A percentile compares a stretch with the other conserved stretches of the same genome.
phyloP scores from a whole-genome alignment of 2,888 invertebrate species.

The Meliscaeva auricollis region DNA sequence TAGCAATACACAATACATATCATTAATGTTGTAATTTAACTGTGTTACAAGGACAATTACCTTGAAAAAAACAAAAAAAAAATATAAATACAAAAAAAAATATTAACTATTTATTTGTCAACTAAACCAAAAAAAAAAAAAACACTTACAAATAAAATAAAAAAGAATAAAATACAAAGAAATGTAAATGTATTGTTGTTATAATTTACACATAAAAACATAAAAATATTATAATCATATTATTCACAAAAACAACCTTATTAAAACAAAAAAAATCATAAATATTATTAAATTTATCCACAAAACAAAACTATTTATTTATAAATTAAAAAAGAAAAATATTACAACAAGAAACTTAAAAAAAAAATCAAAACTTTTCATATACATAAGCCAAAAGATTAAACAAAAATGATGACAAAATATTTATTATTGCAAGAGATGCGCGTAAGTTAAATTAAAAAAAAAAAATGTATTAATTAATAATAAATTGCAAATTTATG shows the following conservation, averaged over 20 bases:
- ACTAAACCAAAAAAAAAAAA: constrained; percentile 43
- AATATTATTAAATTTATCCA: constrained; percentile 54
- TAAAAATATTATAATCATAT: constrained; percentile 45
- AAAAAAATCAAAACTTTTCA: constrained; percentile 40
- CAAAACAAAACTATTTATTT: constrained; percentile 64
- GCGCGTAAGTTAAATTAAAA: constrained; percentile 55
- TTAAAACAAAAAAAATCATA: constrained; percentile 38
- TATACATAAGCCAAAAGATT: constrained; percentile 59
- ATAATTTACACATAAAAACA: constrained; percentile 65
- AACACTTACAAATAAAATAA: constrained; percentile 38
- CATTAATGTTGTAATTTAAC: constrained; percentile 84
- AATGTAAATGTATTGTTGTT: constrained; percentile 79
- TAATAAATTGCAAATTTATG: constrained; percentile 61
- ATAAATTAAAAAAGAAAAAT: constrained; percentile 42
- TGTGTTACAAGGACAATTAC: constrained; percentile 79
- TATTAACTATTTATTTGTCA: constrained; percentile 54
- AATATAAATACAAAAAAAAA: constrained; percentile 39
- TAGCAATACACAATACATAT: constrained; percentile 84
- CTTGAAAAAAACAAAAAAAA: constrained; percentile 74
- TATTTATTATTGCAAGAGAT: constrained; percentile 56
- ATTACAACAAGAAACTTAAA: constrained; percentile 30
- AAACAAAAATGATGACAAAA: constrained; percentile 1
- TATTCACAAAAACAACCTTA: constrained; percentile 47
- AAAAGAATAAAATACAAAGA: constrained; percentile 76
- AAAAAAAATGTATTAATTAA: constrained; percentile 6